Percentiles rank a stretch among this genome's conserved stretches.
Conservation (phyloP, 2,113 vertebrate genomes). For the Oreocharis arfaki region DNA sequence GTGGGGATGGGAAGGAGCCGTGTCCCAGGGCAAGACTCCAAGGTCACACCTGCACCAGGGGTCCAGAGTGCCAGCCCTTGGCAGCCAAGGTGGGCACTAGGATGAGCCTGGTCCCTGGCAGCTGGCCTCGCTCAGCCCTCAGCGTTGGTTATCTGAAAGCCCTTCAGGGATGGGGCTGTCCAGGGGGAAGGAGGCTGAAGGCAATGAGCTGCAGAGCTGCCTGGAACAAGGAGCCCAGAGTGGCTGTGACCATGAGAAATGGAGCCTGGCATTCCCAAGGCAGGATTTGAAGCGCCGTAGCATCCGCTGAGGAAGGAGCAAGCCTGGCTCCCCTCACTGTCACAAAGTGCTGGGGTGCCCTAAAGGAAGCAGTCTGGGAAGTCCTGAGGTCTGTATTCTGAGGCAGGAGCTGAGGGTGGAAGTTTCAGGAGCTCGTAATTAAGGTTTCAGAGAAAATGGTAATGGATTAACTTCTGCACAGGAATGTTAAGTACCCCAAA, state of each 20-base stretch:
- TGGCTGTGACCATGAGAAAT: neutral
- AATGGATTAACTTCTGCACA: neutral
- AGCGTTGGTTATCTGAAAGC: neutral
- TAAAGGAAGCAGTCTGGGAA: neutral
- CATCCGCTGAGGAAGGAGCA: neutral
- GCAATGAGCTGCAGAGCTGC: neutral
- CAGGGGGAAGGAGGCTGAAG: neutral
- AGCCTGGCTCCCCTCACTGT: neutral
- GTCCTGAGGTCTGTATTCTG: neutral
- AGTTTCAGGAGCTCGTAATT: neutral
- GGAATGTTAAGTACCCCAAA: neutral
- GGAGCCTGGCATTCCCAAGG: accelerated
- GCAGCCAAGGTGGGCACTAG: neutral
- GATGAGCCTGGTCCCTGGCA: neutral
- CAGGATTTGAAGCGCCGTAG: neutral
- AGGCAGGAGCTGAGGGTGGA: neutral
- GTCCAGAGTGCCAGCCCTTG: neutral
- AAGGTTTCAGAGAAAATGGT: neutral
- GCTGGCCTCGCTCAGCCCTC: neutral
- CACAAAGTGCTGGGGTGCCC: neutral
- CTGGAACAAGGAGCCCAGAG: neutral
- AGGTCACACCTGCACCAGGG: neutral
- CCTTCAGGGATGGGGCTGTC: neutral
- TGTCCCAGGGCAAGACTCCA: neutral
- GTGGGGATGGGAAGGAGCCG: neutral